Evolutionary conservation across 2,888 invertebrate genomes (phyloP), one percentile per base, ranked within the genome.

Genomic region (Volucella bombylans): DNA sequence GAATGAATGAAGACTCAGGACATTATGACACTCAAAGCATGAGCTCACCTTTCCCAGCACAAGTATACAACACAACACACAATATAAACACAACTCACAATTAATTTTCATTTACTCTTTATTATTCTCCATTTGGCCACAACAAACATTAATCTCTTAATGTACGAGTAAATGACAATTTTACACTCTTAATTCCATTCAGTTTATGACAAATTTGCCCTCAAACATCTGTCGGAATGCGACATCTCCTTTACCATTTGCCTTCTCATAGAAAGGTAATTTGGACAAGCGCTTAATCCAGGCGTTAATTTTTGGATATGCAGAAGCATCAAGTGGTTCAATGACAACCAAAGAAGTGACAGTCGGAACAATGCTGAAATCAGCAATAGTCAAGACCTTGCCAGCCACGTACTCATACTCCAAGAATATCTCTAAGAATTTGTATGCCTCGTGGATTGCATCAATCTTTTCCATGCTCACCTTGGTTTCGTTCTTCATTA

Each of bases 251-350:
- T 23, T 23, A 23, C 88, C 90, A 74, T 90, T 90, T 38, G 78
- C 87, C 6, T 88, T 78, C 15, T 88, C 87, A 85, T 90, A 90
- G 52, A 89, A 88, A 0, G 89, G 89, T 73, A 89, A 62, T 14
- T 87, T 69, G n/a, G 87, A 80, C 88, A 91, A 87, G 23, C 88
- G 87, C 6, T 88, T 73, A 14, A 90, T 15, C 90, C 91, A 91
- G 8, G 86, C 88, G 10, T 52, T 79, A 0, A 91, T 45, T 59
- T 88, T 89, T 1, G 90, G 89, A 49, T 65, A 49, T 15, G 88
- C 87, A 8, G 88, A 47, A 9, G 87, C 82, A 23, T 23, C 23
- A 0, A 23, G 2, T 3, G 23, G 23, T 8, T 87, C 39, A 11
- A 87, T 57, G 1, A n/a, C 23, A 2, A 73, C 68, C 12, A 52